Evolutionary conservation across 2,797 vertebrate species (phyloP).

Genomic region (Trachops cirrhosus): DNA sequence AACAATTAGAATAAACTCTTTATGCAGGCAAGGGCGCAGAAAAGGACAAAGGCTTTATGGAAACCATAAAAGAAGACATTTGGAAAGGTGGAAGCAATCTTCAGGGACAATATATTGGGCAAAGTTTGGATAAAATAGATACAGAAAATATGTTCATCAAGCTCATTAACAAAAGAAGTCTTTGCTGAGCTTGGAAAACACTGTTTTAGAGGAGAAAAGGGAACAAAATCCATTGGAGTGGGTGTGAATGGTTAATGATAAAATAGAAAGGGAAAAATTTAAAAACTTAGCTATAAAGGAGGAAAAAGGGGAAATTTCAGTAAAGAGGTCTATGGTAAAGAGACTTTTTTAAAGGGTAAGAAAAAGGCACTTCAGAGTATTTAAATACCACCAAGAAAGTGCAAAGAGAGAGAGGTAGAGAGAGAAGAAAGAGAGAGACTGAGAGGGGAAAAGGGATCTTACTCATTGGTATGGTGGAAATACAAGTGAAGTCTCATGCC

Average conservation of each 20-base stretch:
- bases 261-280: neutral
- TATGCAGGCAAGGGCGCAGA: neutral
- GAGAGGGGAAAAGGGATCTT: too few relatives aligned
- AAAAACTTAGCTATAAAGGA: neutral
- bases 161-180: neutral
- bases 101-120: neutral
- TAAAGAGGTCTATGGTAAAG: neutral
- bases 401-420: neutral
- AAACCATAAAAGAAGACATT: neutral
- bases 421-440: too few relatives aligned
- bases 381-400: neutral
- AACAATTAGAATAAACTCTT: neutral
- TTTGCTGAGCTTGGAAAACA: neutral
- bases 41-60: neutral
- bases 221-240: neutral
- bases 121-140: neutral
- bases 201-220: neutral
- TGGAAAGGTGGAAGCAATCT: neutral
- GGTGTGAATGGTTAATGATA: neutral
- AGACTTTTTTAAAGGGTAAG: neutral
- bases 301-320: neutral
- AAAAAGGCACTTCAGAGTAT: neutral
- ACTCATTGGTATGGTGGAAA: neutral
- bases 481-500: neutral
- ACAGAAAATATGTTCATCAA: neutral